Evolutionary conservation across 2,888 invertebrate genomes (phyloP).

Genomic region (Drosophila mimica): DNA sequence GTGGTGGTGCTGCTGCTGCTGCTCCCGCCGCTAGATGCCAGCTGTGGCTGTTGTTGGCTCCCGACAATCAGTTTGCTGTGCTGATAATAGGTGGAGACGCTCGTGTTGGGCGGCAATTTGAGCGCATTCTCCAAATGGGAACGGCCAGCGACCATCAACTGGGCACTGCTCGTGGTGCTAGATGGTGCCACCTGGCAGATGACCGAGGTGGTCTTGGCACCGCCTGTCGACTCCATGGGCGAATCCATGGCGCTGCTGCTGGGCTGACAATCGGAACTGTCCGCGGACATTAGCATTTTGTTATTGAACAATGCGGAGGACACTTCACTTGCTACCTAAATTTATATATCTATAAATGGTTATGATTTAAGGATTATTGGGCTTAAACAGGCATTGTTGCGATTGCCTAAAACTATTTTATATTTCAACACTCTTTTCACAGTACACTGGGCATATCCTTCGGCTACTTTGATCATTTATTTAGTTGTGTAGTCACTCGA

Average conservation of each 20-base stretch:
- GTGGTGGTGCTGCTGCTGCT: slow-evolving; percentile 19
- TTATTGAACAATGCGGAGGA: slow-evolving; percentile 11
- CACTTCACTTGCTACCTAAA: slow-evolving; percentile 41
- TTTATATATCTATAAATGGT: not conserved
- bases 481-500: slow-evolving; percentile 28
- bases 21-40: slow-evolving; percentile 8
- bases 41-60: slow-evolving; percentile 27
- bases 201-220: slow-evolving; percentile 79
- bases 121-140: slow-evolving; percentile 84
- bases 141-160: slow-evolving; percentile 73
- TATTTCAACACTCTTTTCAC: slow-evolving; percentile 9
- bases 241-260: slow-evolving; percentile 73
- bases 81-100: slow-evolving; percentile 83
- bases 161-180: slow-evolving; percentile 64
- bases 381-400: slow-evolving; percentile 56
- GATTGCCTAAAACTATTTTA: slow-evolving; percentile 15
- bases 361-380: not conserved
- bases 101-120: slow-evolving; percentile 83
- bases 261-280: slow-evolving; percentile 84
- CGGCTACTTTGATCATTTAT: slow-evolving; percentile 5
- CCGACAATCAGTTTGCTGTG: slow-evolving; percentile 77
- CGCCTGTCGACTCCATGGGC: slow-evolving; percentile 43
- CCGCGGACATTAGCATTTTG: slow-evolving; percentile 85
- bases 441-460: slow-evolving; percentile 27
- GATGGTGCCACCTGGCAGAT: slow-evolving; percentile 75